Evolutionary conservation across 2,888 invertebrate species (phyloP).

Genomic region (Himalopsyche tibetana): DNA sequence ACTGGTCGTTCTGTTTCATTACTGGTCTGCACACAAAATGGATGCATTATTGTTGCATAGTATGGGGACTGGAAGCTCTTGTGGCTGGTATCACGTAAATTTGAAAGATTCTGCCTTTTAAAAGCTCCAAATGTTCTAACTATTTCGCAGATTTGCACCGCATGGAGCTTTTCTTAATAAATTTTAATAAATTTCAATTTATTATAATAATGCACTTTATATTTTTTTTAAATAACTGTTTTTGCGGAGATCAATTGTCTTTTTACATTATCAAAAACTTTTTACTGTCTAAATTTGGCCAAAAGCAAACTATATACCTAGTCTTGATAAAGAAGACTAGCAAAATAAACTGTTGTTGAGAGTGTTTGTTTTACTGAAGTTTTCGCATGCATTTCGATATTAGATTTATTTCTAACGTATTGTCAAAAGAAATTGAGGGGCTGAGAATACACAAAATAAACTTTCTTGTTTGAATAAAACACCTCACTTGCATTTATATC

Average conservation of each 20-base stretch:
- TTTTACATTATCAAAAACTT: no score
- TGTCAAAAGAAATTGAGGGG: not conserved
- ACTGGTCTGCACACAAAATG: slow-evolving; percentile 35
- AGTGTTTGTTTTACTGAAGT: not conserved
- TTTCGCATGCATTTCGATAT: not conserved
- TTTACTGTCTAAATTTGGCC: no score
- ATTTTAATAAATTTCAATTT: no score
- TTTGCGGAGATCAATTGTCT: no score
- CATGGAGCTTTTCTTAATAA: no score
- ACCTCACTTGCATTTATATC: not conserved
- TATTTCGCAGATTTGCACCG: no score
- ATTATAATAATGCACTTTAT: no score
- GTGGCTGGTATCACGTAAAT: not conserved
- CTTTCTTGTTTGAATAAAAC: not conserved
- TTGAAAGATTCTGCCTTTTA: not conserved
- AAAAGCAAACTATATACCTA: no score
- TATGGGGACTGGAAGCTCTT: not conserved
- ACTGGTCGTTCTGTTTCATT: slow-evolving; percentile 35
- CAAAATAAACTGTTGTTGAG: no score
- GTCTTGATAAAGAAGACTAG: no score
- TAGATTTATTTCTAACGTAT: not conserved
- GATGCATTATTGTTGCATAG: slow-evolving; percentile 40
- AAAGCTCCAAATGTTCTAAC: not conserved
- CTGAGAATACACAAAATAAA: not conserved
- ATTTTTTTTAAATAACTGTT: no score